Base-by-base conservation (phyloP, 2,113 vertebrate genomes). In the Neolamprologus modestus region DNA sequence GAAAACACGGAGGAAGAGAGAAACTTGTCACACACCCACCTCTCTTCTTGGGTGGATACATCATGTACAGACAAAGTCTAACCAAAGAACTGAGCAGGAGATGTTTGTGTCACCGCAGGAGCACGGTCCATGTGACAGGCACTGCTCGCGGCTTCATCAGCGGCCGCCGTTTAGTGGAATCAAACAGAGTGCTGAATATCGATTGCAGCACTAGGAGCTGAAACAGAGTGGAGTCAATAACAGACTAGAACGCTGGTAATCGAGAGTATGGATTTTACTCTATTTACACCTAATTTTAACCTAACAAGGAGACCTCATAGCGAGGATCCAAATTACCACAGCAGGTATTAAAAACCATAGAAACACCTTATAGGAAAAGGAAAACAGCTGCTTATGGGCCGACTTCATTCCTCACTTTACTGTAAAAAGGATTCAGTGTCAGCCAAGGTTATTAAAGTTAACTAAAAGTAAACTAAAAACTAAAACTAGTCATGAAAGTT, bases 221-320 rank as follows among this genome's bases (percentile, higher is more conserved):
- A 83, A 73, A 83, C 81, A 37, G 26, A 87, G 26, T n/a, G 12
- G 8, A 54, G 52, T 91, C 89, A 90, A 87, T 93, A 84, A 63
- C 50, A 66, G 82, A 84, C 24, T 14, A n/a, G 47, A 79, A 2
- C 10, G 52, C 82, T 52, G 31, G 5, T 83, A 80, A 84, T 85
- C 14, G n/a, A 82, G 55, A 71, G 54, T 63, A 81, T 86, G 55
- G 83, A 90, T 91, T 91, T 88, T 53, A 47, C n/a, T 63, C 79
- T 21, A 79, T 84, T 76, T 71, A 83, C 37, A 76, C 26, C 83
- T 66, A 33, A 87, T 82, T 79, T n/a, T 37, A 88, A 45, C 76
- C 28, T 66, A 33, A 76, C 66, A 52, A 86, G 14, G 19, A 28
- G 24, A 33, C 5, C 11, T 57, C 17, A 66, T 14, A 19, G 24